Percentiles rank a stretch among this genome's conserved stretches.
Evolutionary conservation across 2,113 vertebrate species (phyloP).

Genomic region (Gobius niger): DNA sequence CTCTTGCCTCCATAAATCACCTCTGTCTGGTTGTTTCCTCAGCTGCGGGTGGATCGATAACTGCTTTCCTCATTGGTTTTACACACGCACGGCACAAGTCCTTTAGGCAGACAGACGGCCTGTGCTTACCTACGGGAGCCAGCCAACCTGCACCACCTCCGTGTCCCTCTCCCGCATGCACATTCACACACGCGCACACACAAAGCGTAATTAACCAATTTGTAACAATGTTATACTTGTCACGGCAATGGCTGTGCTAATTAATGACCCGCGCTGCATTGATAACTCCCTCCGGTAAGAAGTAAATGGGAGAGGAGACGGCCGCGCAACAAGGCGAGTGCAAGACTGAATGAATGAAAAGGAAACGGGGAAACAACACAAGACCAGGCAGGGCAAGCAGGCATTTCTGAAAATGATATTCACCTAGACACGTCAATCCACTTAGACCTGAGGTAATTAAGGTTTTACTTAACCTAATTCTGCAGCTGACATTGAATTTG

Average conservation of each 20-base stretch:
- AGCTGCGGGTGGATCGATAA: constrained; percentile 74
- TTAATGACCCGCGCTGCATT: constrained; percentile 71
- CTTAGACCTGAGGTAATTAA: constrained; percentile 24
- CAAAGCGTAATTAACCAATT: constrained; percentile 76
- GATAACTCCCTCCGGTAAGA: constrained; percentile 60
- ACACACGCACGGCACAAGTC: constrained; percentile 63
- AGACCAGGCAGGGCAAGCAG: neutral
- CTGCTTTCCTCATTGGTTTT: constrained; percentile 69
- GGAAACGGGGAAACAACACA: neutral
- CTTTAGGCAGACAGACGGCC: constrained; percentile 60
- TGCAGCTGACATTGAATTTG: constrained; percentile 11
- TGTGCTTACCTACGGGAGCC: constrained; percentile 31
- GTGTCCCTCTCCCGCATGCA: neutral
- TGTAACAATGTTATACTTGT: constrained; percentile 79
- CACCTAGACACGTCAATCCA: constrained; percentile 19
- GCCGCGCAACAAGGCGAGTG: constrained; percentile 6
- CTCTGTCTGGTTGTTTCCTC: constrained; percentile 61
- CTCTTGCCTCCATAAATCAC: constrained; percentile 64
- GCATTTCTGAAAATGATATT: constrained; percentile 19
- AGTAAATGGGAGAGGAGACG: constrained; percentile 18
- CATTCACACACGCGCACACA: constrained; percentile 2
- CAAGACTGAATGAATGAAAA: neutral
- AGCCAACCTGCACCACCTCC: constrained; percentile 1
- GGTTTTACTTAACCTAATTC: constrained; percentile 27
- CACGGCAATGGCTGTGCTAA: constrained; percentile 67